A percentile compares a stretch with the other conserved stretches of the same genome.
phyloP scores from a whole-genome alignment of 1,140 invertebrate species.

The Anastatus disparis region DNA sequence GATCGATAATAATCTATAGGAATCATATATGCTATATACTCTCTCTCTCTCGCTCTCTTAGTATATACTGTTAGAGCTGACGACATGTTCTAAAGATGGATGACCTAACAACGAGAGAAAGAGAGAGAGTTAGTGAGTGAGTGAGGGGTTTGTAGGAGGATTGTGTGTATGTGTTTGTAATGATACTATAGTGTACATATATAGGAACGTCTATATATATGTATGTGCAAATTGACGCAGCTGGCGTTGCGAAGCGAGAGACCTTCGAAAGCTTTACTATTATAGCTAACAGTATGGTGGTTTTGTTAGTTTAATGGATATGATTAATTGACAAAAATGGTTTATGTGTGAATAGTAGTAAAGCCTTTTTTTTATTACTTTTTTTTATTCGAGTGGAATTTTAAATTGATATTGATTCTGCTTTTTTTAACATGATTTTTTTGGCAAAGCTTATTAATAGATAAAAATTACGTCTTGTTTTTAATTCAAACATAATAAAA shows the following conservation, averaged over 20 bases:
- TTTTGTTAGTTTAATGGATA: no score
- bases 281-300: no score
- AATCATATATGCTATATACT: not conserved
- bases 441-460: no score
- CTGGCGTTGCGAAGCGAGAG: constrained; percentile 5
- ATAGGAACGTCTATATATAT: not conserved
- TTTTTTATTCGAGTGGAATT: no score
- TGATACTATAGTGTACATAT: constrained; percentile 10
- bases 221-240: constrained; percentile 28
- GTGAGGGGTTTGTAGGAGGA: not conserved
- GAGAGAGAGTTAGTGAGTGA: not conserved
- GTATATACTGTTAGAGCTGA: not conserved
- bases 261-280: not conserved
- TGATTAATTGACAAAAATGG: no score
- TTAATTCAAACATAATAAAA: not conserved
- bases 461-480: not conserved
- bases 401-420: no score
- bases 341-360: no score
- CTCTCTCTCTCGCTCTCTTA: not conserved
- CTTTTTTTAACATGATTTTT: no score
- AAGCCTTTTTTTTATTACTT: no score
- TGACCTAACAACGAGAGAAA: not conserved
- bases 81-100: constrained; percentile 4
- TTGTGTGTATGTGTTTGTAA: not conserved
- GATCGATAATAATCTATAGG: constrained; percentile 16